Evolutionary conservation across 2,113 vertebrate genomes (phyloP).

Genomic region (Mobula hypostoma): DNA sequence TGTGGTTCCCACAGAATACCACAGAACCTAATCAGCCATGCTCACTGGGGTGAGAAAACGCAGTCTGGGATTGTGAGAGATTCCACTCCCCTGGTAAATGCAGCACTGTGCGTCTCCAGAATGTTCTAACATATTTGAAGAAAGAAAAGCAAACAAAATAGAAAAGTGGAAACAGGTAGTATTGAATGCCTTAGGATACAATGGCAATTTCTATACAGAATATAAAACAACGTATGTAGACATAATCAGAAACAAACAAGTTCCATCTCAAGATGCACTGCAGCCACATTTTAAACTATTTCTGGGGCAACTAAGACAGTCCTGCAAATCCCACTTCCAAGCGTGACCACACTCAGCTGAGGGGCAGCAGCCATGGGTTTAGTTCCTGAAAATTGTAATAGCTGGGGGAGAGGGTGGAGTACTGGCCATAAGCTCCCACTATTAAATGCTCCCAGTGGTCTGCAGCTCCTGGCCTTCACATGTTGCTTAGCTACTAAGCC

Average conservation of each 20-base stretch:
- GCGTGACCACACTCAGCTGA: too few relatives aligned
- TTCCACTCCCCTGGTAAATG: background rate
- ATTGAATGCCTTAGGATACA: background rate
- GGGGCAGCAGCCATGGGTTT: too few relatives aligned
- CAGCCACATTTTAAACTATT: background rate
- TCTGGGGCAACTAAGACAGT: too few relatives aligned
- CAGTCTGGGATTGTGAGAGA: background rate
- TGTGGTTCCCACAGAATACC: background rate
- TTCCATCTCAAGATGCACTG: background rate
- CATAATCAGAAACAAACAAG: background rate
- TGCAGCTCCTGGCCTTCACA: too few relatives aligned
- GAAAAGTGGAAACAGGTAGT: background rate
- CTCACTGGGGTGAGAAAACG: background rate
- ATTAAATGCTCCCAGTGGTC: too few relatives aligned
- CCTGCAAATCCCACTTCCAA: too few relatives aligned
- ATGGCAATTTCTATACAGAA: background rate
- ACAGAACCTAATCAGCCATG: background rate
- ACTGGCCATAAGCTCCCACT: too few relatives aligned
- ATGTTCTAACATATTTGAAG: background rate
- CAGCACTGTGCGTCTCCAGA: too few relatives aligned
- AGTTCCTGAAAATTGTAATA: too few relatives aligned
- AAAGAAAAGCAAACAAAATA: background rate
- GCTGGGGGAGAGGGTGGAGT: too few relatives aligned
- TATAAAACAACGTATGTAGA: background rate
- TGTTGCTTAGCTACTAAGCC: too few relatives aligned